Base-by-base conservation (phyloP, 2,797 vertebrate species). In the Artibeus jamaicensis region DNA sequence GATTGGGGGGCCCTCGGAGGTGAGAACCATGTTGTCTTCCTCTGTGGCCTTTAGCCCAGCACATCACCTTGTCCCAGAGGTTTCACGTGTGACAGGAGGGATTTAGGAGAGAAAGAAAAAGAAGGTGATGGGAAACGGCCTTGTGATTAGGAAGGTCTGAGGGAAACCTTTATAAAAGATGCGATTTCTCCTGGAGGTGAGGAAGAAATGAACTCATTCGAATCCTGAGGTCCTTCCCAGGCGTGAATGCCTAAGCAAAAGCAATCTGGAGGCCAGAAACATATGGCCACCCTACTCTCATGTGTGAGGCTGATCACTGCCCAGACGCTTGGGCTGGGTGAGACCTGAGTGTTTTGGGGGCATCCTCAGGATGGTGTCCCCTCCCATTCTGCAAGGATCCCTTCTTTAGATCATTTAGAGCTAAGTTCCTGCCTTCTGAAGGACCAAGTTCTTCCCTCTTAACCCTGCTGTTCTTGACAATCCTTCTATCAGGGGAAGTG, bases 111-210 rank as follows among this genome's bases (percentile, higher is more conserved):
- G 50, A 65, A 68, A 91, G 82, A 81, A 84, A 85, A n/a, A 78
- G 59, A 78, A 57, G 59, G 65, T 77, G 73, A 81, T 62, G n/a
- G 42, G 50, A 29, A n/a, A n/a, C 3, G 2, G 42, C 50, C 10
- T 44, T 65, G 21, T 46, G 62, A 44, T 81, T 62, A 73, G 67
- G 10, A 92, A 92, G 68, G 15, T 70, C 74, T 71, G 77, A 39
- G 70, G 70, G 74, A 88, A 81, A 21, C n/a, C 53, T 89, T 44
- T 84, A 48, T 74, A 88, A 86, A 96, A 93, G 73, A 21, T 15
- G 12, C 74, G 37, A 65, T 73, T 90, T 93, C 29, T 74, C 77
- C 68, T 53, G 1, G 29, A 48, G 94, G 85, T 53, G 59, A 82
- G 74, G 68, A 55, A 86, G 67, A 44, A 90, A 85, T 62, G 39